Conservation (phyloP, 2,888 invertebrate genomes). For the Boloria selene region DNA sequence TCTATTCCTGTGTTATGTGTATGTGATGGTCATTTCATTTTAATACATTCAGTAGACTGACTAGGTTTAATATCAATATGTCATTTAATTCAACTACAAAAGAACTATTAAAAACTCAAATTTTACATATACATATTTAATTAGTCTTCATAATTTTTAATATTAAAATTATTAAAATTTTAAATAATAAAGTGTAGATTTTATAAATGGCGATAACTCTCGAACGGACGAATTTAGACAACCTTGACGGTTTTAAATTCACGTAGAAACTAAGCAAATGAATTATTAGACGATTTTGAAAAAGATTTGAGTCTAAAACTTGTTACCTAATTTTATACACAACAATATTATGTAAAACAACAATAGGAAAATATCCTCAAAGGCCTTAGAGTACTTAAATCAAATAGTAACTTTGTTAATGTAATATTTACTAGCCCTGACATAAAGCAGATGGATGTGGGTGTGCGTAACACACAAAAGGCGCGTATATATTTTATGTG, state of each 20-base stretch:
- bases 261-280: slow-evolving; percentile 21
- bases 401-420: slow-evolving; percentile 45
- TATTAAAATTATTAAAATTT: background rate
- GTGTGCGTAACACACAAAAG: slow-evolving; percentile 47
- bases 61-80: no score
- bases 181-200: slow-evolving; percentile 19
- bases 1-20: slow-evolving; percentile 8
- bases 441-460: slow-evolving; percentile 55
- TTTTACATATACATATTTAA: background rate
- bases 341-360: no score
- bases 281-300: no score
- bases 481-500: slow-evolving; percentile 46
- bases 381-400: background rate
- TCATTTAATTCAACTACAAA: no score
- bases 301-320: no score
- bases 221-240: slow-evolving; percentile 31
- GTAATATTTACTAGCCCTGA: slow-evolving; percentile 65
- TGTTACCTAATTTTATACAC: no score
- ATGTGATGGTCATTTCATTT: slow-evolving; percentile 2
- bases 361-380: slow-evolving; percentile 1
- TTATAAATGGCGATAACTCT: slow-evolving; percentile 27
- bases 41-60: background rate
- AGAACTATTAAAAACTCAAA: no score
- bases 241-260: slow-evolving; percentile 29
- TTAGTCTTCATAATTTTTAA: background rate